phyloP scores from a whole-genome alignment of 2,113 vertebrate genomes.

The Alosa alosa region DNA sequence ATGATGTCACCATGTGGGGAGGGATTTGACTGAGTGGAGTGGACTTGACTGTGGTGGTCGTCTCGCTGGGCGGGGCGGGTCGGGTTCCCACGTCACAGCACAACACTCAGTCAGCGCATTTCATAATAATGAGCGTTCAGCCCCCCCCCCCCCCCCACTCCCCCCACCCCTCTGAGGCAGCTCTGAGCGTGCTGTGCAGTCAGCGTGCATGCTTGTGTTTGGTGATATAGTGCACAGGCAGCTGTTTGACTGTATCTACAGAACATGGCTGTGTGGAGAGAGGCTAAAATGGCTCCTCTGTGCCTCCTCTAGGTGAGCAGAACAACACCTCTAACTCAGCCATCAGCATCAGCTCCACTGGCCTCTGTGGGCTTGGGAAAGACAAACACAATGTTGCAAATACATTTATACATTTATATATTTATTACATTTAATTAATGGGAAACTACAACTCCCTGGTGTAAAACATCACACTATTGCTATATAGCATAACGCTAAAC shows the following conservation, averaged over 20 bases:
- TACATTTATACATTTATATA: not conserved
- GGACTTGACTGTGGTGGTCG: not conserved
- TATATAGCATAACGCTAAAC: too few species aligned
- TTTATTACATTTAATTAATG: not conserved
- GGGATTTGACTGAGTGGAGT: not conserved
- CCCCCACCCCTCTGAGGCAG: not conserved
- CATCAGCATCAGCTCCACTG: not conserved
- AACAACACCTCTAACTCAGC: not conserved
- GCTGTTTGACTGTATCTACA: not conserved
- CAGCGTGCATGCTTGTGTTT: not conserved
- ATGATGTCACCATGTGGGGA: conserved; percentile 18
- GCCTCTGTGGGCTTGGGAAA: not conserved
- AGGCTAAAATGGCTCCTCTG: not conserved
- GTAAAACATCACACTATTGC: too few species aligned
- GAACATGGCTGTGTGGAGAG: not conserved
- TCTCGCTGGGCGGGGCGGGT: not conserved
- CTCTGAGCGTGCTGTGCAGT: not conserved
- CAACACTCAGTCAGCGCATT: not conserved
- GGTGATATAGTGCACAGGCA: not conserved
- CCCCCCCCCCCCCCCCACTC: too few species aligned
- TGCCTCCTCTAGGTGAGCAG: not conserved
- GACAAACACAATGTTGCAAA: not conserved
- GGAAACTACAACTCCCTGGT: too few species aligned
- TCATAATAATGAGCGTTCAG: not conserved
- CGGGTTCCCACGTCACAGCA: not conserved